phyloP scores from a whole-genome alignment of 2,797 vertebrate genomes.

The Gymnothorax javanicus region DNA sequence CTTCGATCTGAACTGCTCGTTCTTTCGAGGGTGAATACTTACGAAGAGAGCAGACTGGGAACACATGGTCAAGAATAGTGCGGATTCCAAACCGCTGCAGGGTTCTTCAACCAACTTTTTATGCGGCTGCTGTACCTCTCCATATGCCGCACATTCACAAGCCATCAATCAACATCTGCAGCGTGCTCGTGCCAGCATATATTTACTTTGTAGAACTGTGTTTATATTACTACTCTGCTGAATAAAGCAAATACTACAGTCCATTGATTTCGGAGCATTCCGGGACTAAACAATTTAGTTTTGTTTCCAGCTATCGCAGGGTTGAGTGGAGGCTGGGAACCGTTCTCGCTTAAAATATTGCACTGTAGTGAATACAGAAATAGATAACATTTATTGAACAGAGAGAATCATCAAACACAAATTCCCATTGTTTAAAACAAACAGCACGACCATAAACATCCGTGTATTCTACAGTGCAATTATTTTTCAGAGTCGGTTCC shows the following conservation, averaged over 20 bases:
- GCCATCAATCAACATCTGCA: not conserved
- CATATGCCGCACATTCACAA: not conserved
- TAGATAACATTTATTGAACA: not conserved
- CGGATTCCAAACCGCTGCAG: not conserved
- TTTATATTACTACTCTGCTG: not conserved
- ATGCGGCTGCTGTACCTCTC: not conserved
- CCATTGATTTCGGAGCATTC: not conserved
- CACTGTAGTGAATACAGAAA: not conserved
- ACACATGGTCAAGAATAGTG: not conserved
- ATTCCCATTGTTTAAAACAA: slow-evolving; percentile 1
- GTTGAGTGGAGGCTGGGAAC: not conserved
- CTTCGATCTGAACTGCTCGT: not conserved
- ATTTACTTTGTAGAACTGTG: not conserved
- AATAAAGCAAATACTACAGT: not conserved
- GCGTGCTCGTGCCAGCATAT: not conserved
- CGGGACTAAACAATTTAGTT: not conserved
- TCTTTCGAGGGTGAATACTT: not conserved
- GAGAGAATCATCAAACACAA: not conserved
- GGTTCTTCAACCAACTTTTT: not conserved
- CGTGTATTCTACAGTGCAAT: not conserved
- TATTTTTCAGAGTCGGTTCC: not conserved
- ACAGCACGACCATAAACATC: not conserved
- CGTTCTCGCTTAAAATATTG: not conserved
- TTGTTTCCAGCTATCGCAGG: not conserved
- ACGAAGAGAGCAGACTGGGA: not conserved